A percentile compares a stretch with the other conserved stretches of the same genome.
Evolutionary conservation across 2,797 vertebrate species (phyloP).

Genomic region (Apogon talboti): DNA sequence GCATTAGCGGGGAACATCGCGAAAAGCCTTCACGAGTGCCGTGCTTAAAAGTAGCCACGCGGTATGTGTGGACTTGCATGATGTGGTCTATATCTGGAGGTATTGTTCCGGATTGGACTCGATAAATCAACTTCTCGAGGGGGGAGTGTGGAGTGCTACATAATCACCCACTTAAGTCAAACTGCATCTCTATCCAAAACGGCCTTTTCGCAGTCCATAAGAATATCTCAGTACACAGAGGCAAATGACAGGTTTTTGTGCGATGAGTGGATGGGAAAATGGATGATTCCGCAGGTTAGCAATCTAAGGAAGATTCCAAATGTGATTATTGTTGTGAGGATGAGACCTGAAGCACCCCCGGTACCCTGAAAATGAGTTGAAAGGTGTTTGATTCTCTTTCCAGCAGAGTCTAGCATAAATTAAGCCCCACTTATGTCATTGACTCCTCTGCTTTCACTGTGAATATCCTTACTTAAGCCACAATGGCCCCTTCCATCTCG

Average conservation of each 20-base stretch:
- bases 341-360: conserved; percentile 11
- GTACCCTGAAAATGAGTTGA: conserved; percentile 6
- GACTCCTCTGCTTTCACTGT: conserved; percentile 26
- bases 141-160: not conserved
- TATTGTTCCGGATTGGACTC: not conserved
- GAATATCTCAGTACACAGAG: conserved; percentile 1
- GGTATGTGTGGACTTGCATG: not conserved
- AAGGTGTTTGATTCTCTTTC: conserved; percentile 14
- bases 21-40: too few relatives aligned
- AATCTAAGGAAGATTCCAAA: conserved; percentile 18
- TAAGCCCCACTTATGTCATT: conserved; percentile 39
- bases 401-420: conserved; percentile 39
- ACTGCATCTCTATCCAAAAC: not conserved
- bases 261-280: not conserved
- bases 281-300: not conserved
- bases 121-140: conserved; percentile 2
- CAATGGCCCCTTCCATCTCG: conserved; percentile 8
- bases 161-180: conserved; percentile 2
- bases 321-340: conserved; percentile 20
- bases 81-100: not conserved
- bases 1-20: conserved; percentile 5
- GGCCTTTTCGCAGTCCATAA: not conserved
- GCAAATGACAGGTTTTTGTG: not conserved
- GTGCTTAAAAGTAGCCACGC: not conserved
- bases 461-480: conserved; percentile 36